Evolutionary conservation across 1,140 invertebrate species (phyloP), one percentile per base, ranked within the genome.

Genomic region (Bicyclus anynana): DNA sequence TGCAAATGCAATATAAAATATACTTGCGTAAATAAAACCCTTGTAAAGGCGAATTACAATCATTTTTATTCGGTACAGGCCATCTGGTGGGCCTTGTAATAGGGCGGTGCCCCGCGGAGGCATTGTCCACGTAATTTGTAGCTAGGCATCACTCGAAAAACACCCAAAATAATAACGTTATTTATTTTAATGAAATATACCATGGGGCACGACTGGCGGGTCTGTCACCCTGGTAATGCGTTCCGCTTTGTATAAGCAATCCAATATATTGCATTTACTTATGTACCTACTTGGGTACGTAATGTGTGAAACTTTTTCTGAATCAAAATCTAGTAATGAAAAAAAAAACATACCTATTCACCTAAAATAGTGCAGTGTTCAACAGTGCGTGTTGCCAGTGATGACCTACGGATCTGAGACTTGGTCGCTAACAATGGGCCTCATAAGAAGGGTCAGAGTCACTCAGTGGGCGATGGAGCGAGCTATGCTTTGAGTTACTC

Each of bases 51-150:
- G 55, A 59, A 66, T 66, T 66, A 70, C 61, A 67, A 46, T 48
- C 42, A 61, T 57, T 62, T 61, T 62, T 57, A 53, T 53, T 54
- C 46, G 35, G 44, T 44, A 26, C 38, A 53, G 20, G 72, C 75
- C 84, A 87, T 87, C 81, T 87, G 84, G 67, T 76, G 76, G 65
- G 67, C 67, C 59, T 61, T 66, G 74, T 75, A 77, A 83, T 78
- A 77, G 62, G 59, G 54, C 73, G 77, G 59, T 73, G 71, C 70
- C 84, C 81, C 79, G 80, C 57, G 59, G 84, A 71, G 81, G 63
- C 53, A 81, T 87, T 87, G 84, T 87, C 74, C 74, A 47, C 37
- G 62, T 85, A 82, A 87, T 87, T 87, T 87, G 84, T 87, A 84
- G 76, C 75, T 75, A 67, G 68, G 68, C 75, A 77, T 78, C 73